Conservation (phyloP, 2,888 invertebrate genomes). For the Nephrotoma appendiculata region DNA sequence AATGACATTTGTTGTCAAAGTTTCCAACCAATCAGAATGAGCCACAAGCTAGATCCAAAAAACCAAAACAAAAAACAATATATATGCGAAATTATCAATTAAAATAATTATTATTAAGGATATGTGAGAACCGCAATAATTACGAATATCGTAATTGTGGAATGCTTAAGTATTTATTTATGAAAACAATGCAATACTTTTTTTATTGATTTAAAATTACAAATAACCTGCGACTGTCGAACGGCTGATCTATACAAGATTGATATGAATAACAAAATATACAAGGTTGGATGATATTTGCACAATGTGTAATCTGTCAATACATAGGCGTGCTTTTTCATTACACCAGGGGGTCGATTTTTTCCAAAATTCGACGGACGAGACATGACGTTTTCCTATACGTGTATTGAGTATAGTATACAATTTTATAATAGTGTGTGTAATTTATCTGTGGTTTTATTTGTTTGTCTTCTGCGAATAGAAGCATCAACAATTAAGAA, state of each 20-base stretch:
- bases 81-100: not conserved
- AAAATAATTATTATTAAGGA: not conserved
- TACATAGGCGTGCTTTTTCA: no score
- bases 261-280: not conserved
- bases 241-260: not conserved
- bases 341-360: no score
- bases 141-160: not conserved
- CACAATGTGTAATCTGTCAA: no score
- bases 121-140: not conserved
- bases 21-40: constrained; percentile 3
- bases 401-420: no score
- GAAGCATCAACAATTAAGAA: no score
- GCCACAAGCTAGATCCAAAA: not conserved
- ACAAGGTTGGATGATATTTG: not conserved
- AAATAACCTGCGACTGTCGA: not conserved
- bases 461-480: no score
- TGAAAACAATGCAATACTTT: not conserved
- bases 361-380: no score
- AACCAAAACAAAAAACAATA: not conserved
- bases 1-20: not conserved
- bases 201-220: not conserved
- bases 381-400: no score
- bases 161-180: not conserved
- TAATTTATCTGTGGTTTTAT: no score
- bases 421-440: no score